These are phyloP conservation scores for Cheirogaleus medius DNA, from an alignment of 2,113 vertebrate species.

Conservation along the genomic window DNA sequence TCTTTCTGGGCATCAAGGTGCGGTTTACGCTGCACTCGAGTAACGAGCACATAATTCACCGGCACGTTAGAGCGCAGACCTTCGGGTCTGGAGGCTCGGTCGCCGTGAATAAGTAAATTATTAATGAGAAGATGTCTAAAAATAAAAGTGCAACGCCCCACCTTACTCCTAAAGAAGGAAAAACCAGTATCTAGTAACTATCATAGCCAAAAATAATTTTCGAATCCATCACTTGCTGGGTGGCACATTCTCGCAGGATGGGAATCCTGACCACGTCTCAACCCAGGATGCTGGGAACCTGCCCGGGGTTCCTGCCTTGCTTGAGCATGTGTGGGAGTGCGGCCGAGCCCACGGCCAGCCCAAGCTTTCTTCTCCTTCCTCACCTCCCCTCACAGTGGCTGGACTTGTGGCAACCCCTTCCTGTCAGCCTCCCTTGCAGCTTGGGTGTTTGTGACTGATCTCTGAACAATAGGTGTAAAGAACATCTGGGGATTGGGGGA, in stretches of 20 bases:
- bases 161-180: neutral
- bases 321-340: accelerated
- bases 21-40: conserved; percentile 67
- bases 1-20: conserved; percentile 70
- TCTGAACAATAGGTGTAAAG: neutral
- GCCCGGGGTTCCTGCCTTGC: accelerated
- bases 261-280: no score
- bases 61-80: conserved; percentile 62
- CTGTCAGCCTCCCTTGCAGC: neutral
- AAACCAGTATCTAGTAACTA: neutral
- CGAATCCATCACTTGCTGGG: no score
- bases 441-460: neutral
- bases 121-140: conserved; percentile 41
- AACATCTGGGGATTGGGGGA: neutral
- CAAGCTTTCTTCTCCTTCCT: neutral
- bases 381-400: neutral
- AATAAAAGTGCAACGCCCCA: conserved; percentile 25
- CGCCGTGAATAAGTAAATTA: conserved; percentile 62
- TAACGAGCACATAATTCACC: conserved; percentile 76
- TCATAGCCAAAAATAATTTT: neutral
- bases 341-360: neutral
- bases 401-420: accelerated
- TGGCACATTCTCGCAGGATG: accelerated
- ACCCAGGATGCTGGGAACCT: neutral
- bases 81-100: conserved; percentile 47